phyloP scores from a whole-genome alignment of 1,140 invertebrate genomes.

The Heliconius congener region DNA sequence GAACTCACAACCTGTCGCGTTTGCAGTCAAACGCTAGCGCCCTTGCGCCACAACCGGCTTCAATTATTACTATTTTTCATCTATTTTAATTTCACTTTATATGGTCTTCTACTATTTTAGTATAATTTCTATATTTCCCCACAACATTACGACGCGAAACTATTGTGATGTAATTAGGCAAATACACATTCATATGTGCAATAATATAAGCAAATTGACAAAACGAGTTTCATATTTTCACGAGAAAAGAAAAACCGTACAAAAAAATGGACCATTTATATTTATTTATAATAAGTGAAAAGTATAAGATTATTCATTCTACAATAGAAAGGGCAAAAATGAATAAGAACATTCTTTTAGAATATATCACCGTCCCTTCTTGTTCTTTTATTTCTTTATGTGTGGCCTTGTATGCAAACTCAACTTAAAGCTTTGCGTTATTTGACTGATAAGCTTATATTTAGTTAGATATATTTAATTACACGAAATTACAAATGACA shows the following conservation, averaged over 20 bases:
- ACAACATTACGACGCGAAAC: too few species aligned
- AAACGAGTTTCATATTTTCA: background rate
- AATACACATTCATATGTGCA: background rate
- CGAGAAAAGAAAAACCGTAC: background rate
- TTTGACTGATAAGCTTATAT: conserved; percentile 67
- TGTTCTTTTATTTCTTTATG: conserved; percentile 52
- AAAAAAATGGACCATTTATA: background rate
- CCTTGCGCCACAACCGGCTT: too few species aligned
- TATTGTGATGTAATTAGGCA: too few species aligned
- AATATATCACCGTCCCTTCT: conserved; percentile 39
- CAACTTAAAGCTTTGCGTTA: conserved; percentile 70
- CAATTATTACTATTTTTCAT: too few species aligned
- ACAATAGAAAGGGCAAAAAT: background rate
- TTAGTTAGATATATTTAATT: conserved; percentile 14
- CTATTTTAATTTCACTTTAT: too few species aligned
- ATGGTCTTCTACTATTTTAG: too few species aligned
- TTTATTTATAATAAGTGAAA: background rate
- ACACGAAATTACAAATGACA: background rate
- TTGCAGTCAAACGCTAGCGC: too few species aligned
- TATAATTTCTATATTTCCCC: too few species aligned
- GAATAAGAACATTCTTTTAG: background rate
- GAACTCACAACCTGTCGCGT: too few species aligned
- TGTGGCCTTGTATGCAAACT: conserved; percentile 70
- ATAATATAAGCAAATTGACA: background rate
- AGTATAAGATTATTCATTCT: background rate